Evolutionary conservation across 2,888 invertebrate genomes (phyloP), one percentile per base, ranked within the genome.

Genomic region (Diarsia dahlii): DNA sequence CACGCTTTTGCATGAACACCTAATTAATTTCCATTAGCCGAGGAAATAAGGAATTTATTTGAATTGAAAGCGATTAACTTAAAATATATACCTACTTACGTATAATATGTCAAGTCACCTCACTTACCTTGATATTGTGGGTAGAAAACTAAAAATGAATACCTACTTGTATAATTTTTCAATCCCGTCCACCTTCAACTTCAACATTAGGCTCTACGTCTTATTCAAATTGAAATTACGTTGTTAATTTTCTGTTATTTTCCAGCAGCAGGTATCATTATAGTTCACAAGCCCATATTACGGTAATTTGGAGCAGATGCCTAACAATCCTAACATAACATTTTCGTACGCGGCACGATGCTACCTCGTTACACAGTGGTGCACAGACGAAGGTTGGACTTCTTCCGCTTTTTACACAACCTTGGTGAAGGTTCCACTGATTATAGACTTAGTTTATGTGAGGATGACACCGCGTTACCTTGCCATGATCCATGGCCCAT

Each of bases 341-440:
- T 58, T 50, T 80, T 66, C 54, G 48, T 66, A 60, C 50, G 39
- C 52, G 66, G 50, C 63, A 48, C 73, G 28, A 34, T 58, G 52
- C 46, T 54, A 20, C 71, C 73, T 80, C 78, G 73, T 79, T 66
- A 80, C 80, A 80, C 78, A 63, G 60, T 58, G 84, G 23, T 85
- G 82, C 72, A 52, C 82, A 13, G 34, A 20, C 50, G 82, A 85
- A 86, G 86, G 86, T 87, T 85, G 66, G 45, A 65, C 23, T 69
- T 77, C 86, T 87, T 83, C 86, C 87, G 88, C 76, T 77, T 78
- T 63, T 64, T 64, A 66, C 58, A 63, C 52, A 62, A 64, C 80
- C 76, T 87, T 75, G 64, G 28, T 63, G n/a, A 81, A 86, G 76
- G 84, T 74, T 73, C 58, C 56, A 64, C 48, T 71, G 74, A 78